Percentiles rank a stretch among this genome's conserved stretches.
These are phyloP conservation scores for Alca torda DNA, from an alignment of 2,797 vertebrate genomes.

Conservation along the genomic window DNA sequence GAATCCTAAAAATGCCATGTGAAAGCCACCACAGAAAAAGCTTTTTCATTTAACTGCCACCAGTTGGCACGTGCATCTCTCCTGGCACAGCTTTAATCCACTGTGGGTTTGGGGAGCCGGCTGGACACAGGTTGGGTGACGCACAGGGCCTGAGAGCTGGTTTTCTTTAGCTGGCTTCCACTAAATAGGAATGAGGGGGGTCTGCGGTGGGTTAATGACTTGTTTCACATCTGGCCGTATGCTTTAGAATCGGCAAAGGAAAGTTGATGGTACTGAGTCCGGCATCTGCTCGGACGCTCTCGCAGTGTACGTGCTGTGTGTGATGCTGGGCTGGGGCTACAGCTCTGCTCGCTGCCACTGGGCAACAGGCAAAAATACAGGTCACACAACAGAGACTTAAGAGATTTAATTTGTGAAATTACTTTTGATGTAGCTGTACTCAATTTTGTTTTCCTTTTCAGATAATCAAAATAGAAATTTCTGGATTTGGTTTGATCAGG, in stretches of 20 bases:
- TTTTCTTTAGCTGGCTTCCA: not conserved
- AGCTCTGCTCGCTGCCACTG: not conserved
- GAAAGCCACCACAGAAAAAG: not conserved
- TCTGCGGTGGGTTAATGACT: not conserved
- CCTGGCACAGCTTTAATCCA: not conserved
- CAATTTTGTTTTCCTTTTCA: not conserved
- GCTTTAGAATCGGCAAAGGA: not conserved
- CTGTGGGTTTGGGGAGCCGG: not conserved
- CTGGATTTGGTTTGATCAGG: not conserved
- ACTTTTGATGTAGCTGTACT: not conserved
- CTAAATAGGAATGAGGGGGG: too few relatives aligned
- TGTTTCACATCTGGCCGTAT: not conserved
- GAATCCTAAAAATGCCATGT: not conserved
- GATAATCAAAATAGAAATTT: not conserved
- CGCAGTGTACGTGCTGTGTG: accelerated
- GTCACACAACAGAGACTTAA: not conserved
- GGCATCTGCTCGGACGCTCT: too few relatives aligned
- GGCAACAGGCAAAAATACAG: accelerated
- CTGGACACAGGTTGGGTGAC: not conserved
- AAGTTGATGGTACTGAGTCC: not conserved
- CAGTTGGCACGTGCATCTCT: not conserved
- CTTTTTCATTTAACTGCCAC: constrained; percentile 28
- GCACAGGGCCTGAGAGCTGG: not conserved
- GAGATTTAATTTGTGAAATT: not conserved
- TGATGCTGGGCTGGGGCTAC: not conserved